These are phyloP conservation scores for Cossypha niveicapilla DNA, from an alignment of 2,797 vertebrate species.

Conservation along the genomic window DNA sequence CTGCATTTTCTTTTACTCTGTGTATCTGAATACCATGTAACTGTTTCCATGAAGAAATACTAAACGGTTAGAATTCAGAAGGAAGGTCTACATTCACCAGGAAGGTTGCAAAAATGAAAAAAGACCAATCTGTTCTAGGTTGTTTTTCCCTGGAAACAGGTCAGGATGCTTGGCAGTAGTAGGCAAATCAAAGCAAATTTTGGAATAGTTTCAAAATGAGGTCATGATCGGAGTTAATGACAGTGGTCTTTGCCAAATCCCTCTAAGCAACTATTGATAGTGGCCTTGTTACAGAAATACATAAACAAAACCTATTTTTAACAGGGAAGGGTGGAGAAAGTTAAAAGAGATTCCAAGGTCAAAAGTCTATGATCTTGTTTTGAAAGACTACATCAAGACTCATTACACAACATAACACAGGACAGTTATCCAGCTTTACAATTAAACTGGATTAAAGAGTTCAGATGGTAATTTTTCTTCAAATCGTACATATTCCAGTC, in stretches of 20 bases:
- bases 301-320: constrained; percentile 40
- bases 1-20: not conserved
- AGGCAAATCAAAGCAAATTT: not conserved
- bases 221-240: constrained; percentile 37
- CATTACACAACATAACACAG: not conserved
- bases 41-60: not conserved
- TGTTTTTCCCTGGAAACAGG: not conserved
- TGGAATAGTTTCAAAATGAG: constrained; percentile 34
- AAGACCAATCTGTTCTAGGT: not conserved
- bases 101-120: not conserved
- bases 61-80: not conserved
- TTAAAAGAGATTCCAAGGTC: constrained; percentile 20
- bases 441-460: not conserved
- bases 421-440: not conserved
- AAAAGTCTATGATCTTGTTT: not conserved
- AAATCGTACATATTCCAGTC: not conserved
- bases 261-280: constrained; percentile 21
- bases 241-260: constrained; percentile 30
- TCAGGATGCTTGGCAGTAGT: not conserved
- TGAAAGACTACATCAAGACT: not conserved
- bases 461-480: not conserved
- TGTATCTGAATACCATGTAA: not conserved
- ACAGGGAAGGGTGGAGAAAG: constrained; percentile 1
- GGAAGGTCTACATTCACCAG: not conserved
- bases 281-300: constrained; percentile 11